Evolutionary conservation across 2,888 invertebrate genomes (phyloP), one percentile per base, ranked within the genome.

Genomic region (Oasisia sp.): DNA sequence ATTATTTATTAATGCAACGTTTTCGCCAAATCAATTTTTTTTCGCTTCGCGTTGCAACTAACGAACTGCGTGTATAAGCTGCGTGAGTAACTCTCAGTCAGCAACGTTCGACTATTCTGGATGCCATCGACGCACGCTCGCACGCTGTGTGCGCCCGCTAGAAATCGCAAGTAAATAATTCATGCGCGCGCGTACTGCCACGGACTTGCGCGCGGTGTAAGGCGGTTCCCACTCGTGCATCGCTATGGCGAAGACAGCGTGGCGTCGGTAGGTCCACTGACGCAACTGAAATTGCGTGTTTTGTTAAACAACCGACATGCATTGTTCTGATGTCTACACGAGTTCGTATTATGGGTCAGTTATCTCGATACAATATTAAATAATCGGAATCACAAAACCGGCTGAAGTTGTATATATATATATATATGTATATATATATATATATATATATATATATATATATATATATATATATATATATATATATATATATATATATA

Each of bases 381-480:
- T 27, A 74, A 74, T 74, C 74, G 74, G 74, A 74, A 74, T 74
- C 74, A 27, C 14, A 19, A 7, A 7, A 19, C 50, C 9, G 32
- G 12, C 89, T 14, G 89, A 90, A 38, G n/a, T 14, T 38, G 38
- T 91, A 91, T 32, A 58, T 32, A 11, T 74, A 27, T 19, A 56
- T 56, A 56, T 56, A 38, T 38, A 38, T 38, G n/a, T 38, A 38
- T 2, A 38, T 38, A 38, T 2, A 2, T 2, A 38, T 38, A 38
- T 38, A 38, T 38, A 38, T 38, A 38, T 2, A 38, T 38, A 38
- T 2, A 2, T 2, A 38, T 38, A 38, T 38, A 38, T 38, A 38
- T 91, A 91, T 32, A 58, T 32, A 11, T 74, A 27, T 19, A 56
- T 56, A 56, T 56, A 38, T 38, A 38, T 38, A n/a, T 91, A 91